Evolutionary conservation across 1,140 invertebrate species (phyloP).

Genomic region (Hyles euphorbiae): DNA sequence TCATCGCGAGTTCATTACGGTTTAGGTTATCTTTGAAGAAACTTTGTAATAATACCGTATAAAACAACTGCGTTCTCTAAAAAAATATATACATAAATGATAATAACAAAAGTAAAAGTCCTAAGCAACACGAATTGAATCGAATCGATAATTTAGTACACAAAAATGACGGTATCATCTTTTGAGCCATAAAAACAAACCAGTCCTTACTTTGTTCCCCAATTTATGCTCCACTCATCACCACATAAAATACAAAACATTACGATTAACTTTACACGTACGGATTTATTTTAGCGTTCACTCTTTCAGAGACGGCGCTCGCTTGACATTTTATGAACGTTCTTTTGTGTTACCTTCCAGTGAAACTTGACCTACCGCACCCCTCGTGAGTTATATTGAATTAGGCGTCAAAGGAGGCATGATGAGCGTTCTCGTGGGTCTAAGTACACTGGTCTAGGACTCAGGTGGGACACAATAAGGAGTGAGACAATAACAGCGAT

Average conservation of each 20-base stretch:
- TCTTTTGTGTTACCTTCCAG: constrained; percentile 37
- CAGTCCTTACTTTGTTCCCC: no score
- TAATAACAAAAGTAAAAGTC: no score
- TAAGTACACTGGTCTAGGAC: constrained; percentile 16
- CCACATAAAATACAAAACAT: neutral
- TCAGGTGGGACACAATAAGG: constrained; percentile 40
- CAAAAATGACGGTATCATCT: no score
- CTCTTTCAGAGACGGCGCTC: constrained; percentile 33
- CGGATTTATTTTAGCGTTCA: constrained; percentile 15
- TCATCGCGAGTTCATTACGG: no score
- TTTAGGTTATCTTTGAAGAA: no score
- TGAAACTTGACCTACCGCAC: constrained; percentile 19
- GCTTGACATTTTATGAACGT: constrained; percentile 46
- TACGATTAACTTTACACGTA: constrained; percentile 22
- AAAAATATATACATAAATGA: no score
- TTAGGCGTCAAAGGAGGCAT: neutral
- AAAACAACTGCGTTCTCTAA: no score
- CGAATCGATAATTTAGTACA: no score
- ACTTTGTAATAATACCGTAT: no score
- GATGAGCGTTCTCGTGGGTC: constrained; percentile 18
- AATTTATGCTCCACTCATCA: no score
- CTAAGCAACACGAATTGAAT: no score
- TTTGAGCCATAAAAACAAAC: no score
- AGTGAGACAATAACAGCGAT: constrained; percentile 50
- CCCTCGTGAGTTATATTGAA: neutral